Conservation (phyloP, 2,113 vertebrate genomes). For the Coryphaenoides rupestris region DNA sequence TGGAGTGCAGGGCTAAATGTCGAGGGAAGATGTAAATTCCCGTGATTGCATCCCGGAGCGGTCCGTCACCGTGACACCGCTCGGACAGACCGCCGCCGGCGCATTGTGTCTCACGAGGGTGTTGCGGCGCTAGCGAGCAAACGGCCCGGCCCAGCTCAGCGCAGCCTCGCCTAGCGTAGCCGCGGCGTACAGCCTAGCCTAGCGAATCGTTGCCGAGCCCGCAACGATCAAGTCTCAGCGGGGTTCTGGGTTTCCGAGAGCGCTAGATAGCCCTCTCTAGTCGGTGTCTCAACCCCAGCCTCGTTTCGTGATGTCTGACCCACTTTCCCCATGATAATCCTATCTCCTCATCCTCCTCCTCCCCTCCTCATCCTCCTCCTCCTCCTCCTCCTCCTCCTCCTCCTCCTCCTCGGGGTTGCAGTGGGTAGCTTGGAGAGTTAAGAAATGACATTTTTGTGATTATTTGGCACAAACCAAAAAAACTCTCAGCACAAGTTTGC, state of each 20-base stretch:
- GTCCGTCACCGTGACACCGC: constrained; percentile 53
- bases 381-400: not conserved
- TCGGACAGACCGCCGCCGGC: constrained; percentile 35
- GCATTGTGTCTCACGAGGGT: constrained; percentile 35
- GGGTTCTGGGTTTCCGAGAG: not conserved
- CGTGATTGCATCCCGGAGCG: constrained; percentile 61
- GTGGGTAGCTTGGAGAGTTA: not conserved
- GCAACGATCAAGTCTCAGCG: not conserved
- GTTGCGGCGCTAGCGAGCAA: constrained; percentile 15
- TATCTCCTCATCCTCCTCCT: not conserved
- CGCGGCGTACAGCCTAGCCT: too few relatives aligned
- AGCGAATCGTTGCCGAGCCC: not conserved
- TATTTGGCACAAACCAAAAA: not conserved
- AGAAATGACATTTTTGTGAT: constrained; percentile 43
- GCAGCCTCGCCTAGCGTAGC: not conserved
- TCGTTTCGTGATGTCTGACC: not conserved
- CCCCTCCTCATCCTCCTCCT: not conserved
- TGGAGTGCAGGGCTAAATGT: constrained; percentile 65
- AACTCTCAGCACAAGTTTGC: too few relatives aligned
- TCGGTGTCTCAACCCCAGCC: not conserved
- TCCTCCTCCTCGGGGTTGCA: not conserved
- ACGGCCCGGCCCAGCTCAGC: not conserved
- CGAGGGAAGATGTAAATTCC: constrained; percentile 65
- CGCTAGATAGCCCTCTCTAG: not conserved
- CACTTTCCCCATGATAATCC: constrained; percentile 5